Evolutionary conservation across 2,888 invertebrate genomes (phyloP).

Genomic region (Chloroclystis v-ata): DNA sequence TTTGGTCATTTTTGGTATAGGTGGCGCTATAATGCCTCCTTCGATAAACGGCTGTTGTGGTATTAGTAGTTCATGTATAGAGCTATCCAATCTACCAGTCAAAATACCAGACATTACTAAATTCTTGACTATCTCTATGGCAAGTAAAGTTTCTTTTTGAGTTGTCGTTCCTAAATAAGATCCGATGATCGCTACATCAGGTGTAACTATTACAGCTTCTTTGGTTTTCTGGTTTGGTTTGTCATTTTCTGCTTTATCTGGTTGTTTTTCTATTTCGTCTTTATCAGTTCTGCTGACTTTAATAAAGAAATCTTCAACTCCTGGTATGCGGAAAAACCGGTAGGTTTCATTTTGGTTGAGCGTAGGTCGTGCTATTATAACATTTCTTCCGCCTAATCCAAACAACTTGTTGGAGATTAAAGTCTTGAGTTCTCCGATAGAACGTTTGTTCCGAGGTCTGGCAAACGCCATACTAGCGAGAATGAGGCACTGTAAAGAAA

Average conservation of each 20-base stretch:
- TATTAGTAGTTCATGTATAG: constrained; percentile 20
- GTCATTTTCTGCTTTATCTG: background rate
- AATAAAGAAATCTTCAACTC: constrained; percentile 34
- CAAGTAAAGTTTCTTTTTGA: constrained; percentile 32
- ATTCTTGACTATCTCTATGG: constrained; percentile 34
- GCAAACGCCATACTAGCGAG: constrained; percentile 32
- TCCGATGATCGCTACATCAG: constrained; percentile 30
- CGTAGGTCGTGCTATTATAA: constrained; percentile 12
- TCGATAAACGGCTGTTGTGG: constrained; percentile 8
- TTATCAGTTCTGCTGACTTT: constrained; percentile 27
- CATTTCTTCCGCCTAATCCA: constrained; percentile 29
- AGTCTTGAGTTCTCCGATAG: constrained; percentile 33
- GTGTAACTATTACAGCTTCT: constrained; percentile 21
- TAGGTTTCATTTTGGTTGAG: constrained; percentile 20
- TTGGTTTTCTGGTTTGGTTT: background rate
- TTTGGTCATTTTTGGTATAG: constrained; percentile 3
- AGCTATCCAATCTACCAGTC: constrained; percentile 19
- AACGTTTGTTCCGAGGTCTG: constrained; percentile 32
- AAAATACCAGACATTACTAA: constrained; percentile 36
- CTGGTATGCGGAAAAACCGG: constrained; percentile 37
- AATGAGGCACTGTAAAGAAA: constrained; percentile 43
- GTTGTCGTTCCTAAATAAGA: constrained; percentile 38
- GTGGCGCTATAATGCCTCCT: background rate
- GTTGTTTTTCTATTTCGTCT: constrained; percentile 1
- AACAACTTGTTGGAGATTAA: constrained; percentile 32